A percentile compares a stretch with the other conserved stretches of the same genome.
Conservation (phyloP, 2,113 vertebrate genomes). For the Saguinus midas region DNA sequence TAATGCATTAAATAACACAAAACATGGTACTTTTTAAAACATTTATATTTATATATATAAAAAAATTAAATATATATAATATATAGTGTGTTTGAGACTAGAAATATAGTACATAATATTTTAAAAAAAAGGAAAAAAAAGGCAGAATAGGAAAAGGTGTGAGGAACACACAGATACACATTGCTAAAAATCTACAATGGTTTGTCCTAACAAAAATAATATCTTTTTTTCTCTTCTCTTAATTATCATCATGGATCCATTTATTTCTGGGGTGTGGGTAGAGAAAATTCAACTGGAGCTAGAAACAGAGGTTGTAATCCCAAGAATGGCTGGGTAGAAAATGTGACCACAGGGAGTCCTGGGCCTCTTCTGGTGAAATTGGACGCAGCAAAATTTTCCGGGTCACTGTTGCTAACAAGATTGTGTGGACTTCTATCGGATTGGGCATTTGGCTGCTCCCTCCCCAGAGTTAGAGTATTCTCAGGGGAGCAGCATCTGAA, state of each 20-base stretch:
- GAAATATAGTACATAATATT: slow-evolving; percentile 89
- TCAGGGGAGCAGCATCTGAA: neutral
- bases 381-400: neutral
- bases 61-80: slow-evolving; percentile 89
- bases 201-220: slow-evolving; percentile 78
- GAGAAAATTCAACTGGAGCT: slow-evolving; percentile 39
- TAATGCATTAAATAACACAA: slow-evolving; percentile 47
- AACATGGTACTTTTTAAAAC: slow-evolving; percentile 76
- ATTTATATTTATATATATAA: slow-evolving; percentile 87
- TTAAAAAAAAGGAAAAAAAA: slow-evolving; percentile 76
- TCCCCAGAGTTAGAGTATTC: neutral
- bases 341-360: neutral
- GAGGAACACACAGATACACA: slow-evolving; percentile 76
- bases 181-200: slow-evolving; percentile 77
- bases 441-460: neutral
- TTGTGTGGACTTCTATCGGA: neutral
- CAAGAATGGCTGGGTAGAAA: neutral
- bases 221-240: slow-evolving; percentile 57
- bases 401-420: slow-evolving; percentile 24
- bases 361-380: neutral
- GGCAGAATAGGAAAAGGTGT: slow-evolving; percentile 75
- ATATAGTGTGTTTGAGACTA: slow-evolving; percentile 87
- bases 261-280: slow-evolving; percentile 22
- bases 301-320: neutral
- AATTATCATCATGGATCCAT: slow-evolving; percentile 67